These are phyloP conservation scores for Ophion costatus DNA, from an alignment of 2,888 invertebrate genomes.

Conservation along the genomic window DNA sequence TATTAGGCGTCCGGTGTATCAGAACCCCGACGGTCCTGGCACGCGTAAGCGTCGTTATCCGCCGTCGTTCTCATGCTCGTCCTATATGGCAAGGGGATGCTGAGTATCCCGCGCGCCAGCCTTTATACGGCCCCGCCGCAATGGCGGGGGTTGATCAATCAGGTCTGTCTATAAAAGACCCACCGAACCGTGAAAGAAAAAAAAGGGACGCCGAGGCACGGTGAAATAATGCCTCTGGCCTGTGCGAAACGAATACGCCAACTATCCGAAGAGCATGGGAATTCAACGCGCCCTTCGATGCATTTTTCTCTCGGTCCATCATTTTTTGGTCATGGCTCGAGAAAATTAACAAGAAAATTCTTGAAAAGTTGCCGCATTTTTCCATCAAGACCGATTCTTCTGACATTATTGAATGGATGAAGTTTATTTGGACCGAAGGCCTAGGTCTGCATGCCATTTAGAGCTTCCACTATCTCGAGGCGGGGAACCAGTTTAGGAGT, in stretches of 20 bases:
- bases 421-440: too few species aligned
- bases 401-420: too few species aligned
- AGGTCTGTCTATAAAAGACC: constrained; percentile 61
- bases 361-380: too few species aligned
- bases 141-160: constrained; percentile 77
- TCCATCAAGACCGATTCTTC: too few species aligned
- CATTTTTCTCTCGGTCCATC: background rate
- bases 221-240: constrained; percentile 39
- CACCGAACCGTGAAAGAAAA: constrained; percentile 47
- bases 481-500: too few species aligned
- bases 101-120: constrained; percentile 44
- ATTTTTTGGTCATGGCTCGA: background rate
- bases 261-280: constrained; percentile 33
- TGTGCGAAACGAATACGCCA: constrained; percentile 27
- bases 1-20: constrained; percentile 17
- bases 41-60: constrained; percentile 80
- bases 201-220: constrained; percentile 29
- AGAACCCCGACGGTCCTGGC: constrained; percentile 65
- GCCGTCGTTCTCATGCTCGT: constrained; percentile 58
- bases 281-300: constrained; percentile 10
- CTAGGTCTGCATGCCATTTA: too few species aligned
- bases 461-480: too few species aligned
- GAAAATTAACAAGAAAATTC: background rate
- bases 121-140: constrained; percentile 54
- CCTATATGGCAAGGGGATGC: constrained; percentile 40